A percentile compares a stretch with the other conserved stretches of the same genome.
phyloP scores from a whole-genome alignment of 1,140 invertebrate species.

The Heliconius eleuchia region DNA sequence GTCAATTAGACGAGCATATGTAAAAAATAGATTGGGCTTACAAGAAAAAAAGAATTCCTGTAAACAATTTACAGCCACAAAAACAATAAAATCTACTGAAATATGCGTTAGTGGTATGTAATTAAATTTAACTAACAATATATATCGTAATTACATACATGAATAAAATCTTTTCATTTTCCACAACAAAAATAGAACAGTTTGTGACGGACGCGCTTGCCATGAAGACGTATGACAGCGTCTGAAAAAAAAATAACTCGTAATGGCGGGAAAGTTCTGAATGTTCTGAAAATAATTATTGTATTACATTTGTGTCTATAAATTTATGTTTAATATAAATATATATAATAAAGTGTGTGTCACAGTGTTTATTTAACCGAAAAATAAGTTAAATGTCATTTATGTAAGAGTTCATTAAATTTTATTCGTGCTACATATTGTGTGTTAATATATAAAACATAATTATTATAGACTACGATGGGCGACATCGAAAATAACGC shows the following conservation, averaged over 20 bases:
- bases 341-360: not conserved
- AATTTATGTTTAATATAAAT: not conserved
- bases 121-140: slow-evolving; percentile 42
- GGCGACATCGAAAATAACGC: slow-evolving; percentile 46
- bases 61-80: not conserved
- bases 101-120: slow-evolving; percentile 31
- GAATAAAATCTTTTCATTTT: slow-evolving; percentile 62
- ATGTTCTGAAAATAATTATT: not conserved
- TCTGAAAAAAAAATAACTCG: slow-evolving; percentile 47
- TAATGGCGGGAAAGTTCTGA: slow-evolving; percentile 53
- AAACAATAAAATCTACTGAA: slow-evolving; percentile 1
- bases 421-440: slow-evolving; percentile 21
- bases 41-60: slow-evolving; percentile 6
- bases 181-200: slow-evolving; percentile 70
- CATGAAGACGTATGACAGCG: slow-evolving; percentile 50
- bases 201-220: slow-evolving; percentile 53
- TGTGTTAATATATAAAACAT: not conserved
- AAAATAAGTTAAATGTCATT: slow-evolving; percentile 36
- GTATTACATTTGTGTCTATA: not conserved
- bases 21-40: not conserved
- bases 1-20: not conserved
- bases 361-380: not conserved
- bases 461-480: slow-evolving; percentile 38
- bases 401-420: slow-evolving; percentile 31
- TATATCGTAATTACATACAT: slow-evolving; percentile 44